Conservation (phyloP, 2,113 vertebrate species). For the Naja naja region DNA sequence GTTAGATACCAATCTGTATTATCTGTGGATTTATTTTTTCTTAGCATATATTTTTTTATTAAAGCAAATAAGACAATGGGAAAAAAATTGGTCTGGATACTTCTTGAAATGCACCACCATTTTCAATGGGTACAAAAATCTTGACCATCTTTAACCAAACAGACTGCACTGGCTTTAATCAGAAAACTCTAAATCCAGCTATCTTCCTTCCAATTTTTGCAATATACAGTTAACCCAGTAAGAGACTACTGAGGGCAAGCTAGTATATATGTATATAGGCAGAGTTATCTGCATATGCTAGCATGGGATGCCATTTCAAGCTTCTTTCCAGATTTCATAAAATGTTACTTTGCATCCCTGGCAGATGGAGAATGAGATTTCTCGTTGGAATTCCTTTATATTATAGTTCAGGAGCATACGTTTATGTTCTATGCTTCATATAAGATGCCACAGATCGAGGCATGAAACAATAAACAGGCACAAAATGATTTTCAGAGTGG, state of each 20-base stretch:
- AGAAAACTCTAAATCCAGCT: background rate
- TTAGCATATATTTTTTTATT: background rate
- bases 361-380: background rate
- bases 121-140: background rate
- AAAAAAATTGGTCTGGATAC: background rate
- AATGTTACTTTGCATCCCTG: background rate
- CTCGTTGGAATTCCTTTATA: background rate
- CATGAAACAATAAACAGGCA: background rate
- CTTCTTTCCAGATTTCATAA: background rate
- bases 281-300: background rate
- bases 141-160: background rate
- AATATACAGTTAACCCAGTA: background rate
- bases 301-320: background rate
- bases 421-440: background rate
- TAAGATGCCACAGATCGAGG: background rate
- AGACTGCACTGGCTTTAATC: background rate
- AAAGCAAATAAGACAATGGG: background rate
- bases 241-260: background rate
- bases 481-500: constrained; percentile 3
- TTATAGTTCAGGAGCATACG: background rate
- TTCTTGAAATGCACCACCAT: background rate
- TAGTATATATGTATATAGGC: background rate
- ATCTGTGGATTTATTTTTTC: background rate
- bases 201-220: background rate
- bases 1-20: background rate